phyloP scores from a whole-genome alignment of 2,113 vertebrate genomes.

The Cariama cristata region DNA sequence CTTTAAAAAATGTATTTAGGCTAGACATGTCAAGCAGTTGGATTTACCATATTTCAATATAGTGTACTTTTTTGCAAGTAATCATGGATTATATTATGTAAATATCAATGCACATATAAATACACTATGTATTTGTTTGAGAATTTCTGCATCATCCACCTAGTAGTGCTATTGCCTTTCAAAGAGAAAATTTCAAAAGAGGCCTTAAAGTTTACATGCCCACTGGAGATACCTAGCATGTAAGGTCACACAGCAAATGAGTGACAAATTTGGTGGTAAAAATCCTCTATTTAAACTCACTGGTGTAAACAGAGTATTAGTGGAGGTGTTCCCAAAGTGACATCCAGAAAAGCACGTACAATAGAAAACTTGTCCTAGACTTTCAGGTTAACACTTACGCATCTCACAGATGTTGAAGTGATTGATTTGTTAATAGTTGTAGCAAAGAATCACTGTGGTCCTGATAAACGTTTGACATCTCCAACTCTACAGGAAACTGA shows the following conservation, averaged over 20 bases:
- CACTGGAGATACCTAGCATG: not conserved
- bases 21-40: not conserved
- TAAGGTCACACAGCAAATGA: not conserved
- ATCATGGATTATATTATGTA: not conserved
- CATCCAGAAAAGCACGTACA: not conserved
- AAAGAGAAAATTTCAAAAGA: not conserved
- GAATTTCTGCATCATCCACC: not conserved
- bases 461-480: not conserved
- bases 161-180: not conserved
- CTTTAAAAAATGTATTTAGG: not conserved
- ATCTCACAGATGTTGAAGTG: not conserved
- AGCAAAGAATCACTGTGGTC: not conserved
- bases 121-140: accelerated
- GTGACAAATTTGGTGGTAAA: not conserved
- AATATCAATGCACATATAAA: not conserved
- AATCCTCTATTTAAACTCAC: not conserved
- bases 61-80: not conserved
- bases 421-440: not conserved
- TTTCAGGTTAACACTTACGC: not conserved
- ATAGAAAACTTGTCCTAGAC: not conserved
- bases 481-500: not conserved
- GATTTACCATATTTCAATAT: not conserved
- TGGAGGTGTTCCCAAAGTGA: not conserved
- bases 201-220: not conserved
- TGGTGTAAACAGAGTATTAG: not conserved